Evolutionary conservation across 2,888 invertebrate genomes (phyloP).

Genomic region (Lepidochitona cinerea): DNA sequence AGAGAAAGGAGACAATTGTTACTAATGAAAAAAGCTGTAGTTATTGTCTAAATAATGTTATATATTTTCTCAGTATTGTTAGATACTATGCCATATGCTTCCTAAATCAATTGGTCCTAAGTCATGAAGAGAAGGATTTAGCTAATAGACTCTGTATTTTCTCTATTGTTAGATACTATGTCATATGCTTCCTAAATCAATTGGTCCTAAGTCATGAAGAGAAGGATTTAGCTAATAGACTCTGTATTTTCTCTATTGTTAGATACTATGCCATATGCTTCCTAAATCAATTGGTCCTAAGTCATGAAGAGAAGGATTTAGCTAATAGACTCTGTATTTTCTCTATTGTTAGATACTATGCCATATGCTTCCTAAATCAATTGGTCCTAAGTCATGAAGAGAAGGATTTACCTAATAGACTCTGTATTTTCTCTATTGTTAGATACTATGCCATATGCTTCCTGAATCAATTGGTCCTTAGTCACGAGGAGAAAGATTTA

Average conservation of each 20-base stretch:
- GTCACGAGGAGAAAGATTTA: constrained; percentile 78
- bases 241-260: too few species aligned
- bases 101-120: constrained; percentile 85
- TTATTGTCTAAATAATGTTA: too few species aligned
- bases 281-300: constrained; percentile 85
- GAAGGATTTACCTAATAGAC: too few species aligned
- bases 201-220: constrained; percentile 81
- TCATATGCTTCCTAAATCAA: constrained; percentile 91
- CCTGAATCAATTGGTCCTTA: constrained; percentile 85
- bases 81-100: constrained; percentile 88
- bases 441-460: constrained; percentile 88
- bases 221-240: too few species aligned
- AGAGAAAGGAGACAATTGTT: too few species aligned
- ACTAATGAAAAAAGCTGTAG: too few species aligned
- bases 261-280: constrained; percentile 88
- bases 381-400: constrained; percentile 81
- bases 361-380: constrained; percentile 91
- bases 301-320: constrained; percentile 78
- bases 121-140: constrained; percentile 78
- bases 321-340: too few species aligned
- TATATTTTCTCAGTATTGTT: too few species aligned
- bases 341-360: constrained; percentile 76
- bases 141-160: constrained; percentile 87
- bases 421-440: constrained; percentile 15
- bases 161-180: constrained; percentile 76